phyloP scores from a whole-genome alignment of 2,113 vertebrate species.

The Panurus biarmicus region DNA sequence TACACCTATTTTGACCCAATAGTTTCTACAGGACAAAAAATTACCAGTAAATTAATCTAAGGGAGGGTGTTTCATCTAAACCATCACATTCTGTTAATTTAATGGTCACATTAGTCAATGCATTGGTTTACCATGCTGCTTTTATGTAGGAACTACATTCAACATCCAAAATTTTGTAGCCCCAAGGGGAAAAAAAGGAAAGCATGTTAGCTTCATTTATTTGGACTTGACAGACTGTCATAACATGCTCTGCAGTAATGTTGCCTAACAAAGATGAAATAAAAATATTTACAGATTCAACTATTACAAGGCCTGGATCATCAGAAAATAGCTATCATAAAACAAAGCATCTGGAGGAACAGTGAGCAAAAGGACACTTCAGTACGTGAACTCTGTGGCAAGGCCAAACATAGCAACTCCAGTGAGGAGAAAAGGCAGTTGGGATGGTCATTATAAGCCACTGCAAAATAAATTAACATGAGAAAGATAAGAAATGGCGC shows the following conservation, averaged over 20 bases:
- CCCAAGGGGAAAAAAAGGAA: not conserved
- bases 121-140: not conserved
- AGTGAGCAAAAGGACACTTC: not conserved
- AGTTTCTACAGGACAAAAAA: not conserved
- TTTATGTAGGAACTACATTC: not conserved
- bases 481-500: not conserved
- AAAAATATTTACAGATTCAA: conserved; percentile 13
- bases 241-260: not conserved
- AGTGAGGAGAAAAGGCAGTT: not conserved
- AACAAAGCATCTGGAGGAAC: not conserved
- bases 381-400: not conserved
- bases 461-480: not conserved
- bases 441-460: not conserved
- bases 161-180: not conserved
- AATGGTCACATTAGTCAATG: not conserved
- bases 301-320: not conserved
- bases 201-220: not conserved
- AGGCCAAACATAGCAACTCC: not conserved
- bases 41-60: not conserved
- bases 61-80: not conserved
- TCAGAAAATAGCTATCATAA: not conserved
- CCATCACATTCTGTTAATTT: not conserved
- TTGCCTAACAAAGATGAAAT: not conserved
- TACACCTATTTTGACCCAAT: not conserved
- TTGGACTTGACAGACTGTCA: not conserved